A percentile compares a stretch with the other conserved stretches of the same genome.
phyloP scores from a whole-genome alignment of 2,888 invertebrate species.

The Palloptera scutellata region DNA sequence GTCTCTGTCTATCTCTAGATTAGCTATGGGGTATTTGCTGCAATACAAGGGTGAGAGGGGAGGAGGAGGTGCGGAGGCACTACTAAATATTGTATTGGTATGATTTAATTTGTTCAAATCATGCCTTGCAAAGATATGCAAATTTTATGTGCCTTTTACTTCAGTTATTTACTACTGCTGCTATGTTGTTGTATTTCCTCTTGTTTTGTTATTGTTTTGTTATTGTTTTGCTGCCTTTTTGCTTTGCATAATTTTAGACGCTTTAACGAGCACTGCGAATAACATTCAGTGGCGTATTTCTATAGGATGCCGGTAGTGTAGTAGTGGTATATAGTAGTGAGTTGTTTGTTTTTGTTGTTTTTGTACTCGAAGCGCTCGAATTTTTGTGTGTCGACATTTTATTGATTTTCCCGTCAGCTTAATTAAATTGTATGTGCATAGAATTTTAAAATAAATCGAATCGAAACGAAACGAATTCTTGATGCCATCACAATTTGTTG shows the following conservation, averaged over 20 bases:
- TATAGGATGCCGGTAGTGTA: neutral
- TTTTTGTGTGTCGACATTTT: neutral
- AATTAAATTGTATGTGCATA: slow-evolving; percentile 25
- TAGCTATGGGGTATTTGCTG: too few relatives aligned
- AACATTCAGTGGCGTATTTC: too few relatives aligned
- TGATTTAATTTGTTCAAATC: slow-evolving; percentile 36
- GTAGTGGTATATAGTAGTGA: neutral
- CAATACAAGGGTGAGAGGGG: too few relatives aligned
- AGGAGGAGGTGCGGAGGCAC: too few relatives aligned
- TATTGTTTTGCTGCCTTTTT: neutral
- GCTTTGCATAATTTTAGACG: neutral
- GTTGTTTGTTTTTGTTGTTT: neutral
- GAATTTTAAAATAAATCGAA: slow-evolving; percentile 14
- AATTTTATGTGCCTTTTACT: slow-evolving; percentile 18
- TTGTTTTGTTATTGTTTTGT: neutral
- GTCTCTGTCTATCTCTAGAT: too few relatives aligned
- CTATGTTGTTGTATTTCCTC: neutral
- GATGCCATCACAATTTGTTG: neutral
- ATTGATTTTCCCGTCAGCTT: slow-evolving; percentile 27
- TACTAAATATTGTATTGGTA: slow-evolving; percentile 2
- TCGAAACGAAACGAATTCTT: neutral
- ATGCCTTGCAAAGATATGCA: slow-evolving; percentile 24
- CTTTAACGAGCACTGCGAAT: too few relatives aligned
- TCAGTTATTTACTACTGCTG: neutral
- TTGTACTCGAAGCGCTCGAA: neutral